A percentile compares a stretch with the other conserved stretches of the same genome.
These are phyloP conservation scores for Idaea aversata DNA, from an alignment of 2,888 invertebrate genomes.

Conservation along the genomic window DNA sequence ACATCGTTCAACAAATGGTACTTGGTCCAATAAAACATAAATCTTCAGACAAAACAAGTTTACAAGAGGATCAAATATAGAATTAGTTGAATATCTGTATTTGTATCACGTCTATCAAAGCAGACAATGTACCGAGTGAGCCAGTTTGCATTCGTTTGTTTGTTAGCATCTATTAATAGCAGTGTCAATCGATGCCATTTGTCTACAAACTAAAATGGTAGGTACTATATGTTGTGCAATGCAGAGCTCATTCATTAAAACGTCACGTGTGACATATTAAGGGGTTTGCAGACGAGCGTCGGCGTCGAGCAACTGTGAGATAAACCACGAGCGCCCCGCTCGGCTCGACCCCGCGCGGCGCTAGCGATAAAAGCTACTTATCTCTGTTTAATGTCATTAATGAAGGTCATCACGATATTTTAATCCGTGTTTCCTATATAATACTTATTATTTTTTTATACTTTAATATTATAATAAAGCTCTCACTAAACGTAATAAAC, in stretches of 20 bases:
- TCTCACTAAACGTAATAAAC: too few species aligned
- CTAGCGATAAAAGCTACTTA: not conserved
- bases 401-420: conserved; percentile 25
- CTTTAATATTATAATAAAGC: too few species aligned
- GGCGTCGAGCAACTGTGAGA: conserved; percentile 5
- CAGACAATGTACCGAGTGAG: conserved; percentile 8
- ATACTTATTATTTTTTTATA: too few species aligned
- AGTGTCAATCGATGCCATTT: conserved; percentile 58
- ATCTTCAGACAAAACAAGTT: not conserved
- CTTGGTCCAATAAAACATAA: too few species aligned
- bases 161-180: conserved; percentile 47
- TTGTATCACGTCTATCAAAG: conserved; percentile 1
- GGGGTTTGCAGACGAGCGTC: conserved; percentile 26
- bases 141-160: conserved; percentile 15
- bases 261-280: conserved; percentile 37
- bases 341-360: not conserved
- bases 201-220: conserved; percentile 51
- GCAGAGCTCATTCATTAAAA: conserved; percentile 51
- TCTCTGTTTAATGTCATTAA: conserved; percentile 15
- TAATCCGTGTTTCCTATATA: conserved; percentile 4
- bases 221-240: conserved; percentile 50
- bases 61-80: not conserved
- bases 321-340: conserved; percentile 10
- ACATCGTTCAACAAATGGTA: too few species aligned
- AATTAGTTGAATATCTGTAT: not conserved